Percentiles rank a stretch among this genome's conserved stretches.
Conservation (phyloP, 2,113 vertebrate species). For the Morone chrysops region DNA sequence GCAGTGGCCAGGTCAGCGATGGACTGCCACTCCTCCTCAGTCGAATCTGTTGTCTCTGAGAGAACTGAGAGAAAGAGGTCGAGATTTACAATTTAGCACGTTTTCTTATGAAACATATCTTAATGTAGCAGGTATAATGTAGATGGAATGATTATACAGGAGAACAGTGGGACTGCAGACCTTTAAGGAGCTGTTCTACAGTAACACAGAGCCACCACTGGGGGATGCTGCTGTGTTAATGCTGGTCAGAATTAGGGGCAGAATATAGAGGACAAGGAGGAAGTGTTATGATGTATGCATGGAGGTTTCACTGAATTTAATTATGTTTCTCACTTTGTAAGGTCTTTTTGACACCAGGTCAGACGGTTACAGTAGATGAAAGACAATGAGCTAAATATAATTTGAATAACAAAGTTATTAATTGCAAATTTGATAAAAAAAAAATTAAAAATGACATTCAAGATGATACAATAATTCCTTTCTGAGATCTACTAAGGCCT, state of each 20-base stretch:
- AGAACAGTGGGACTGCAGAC: constrained; percentile 22
- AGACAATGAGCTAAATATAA: not conserved
- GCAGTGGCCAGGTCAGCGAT: constrained; percentile 90
- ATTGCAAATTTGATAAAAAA: not conserved
- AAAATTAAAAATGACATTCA: not conserved
- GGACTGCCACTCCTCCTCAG: constrained; percentile 93
- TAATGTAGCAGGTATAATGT: not conserved
- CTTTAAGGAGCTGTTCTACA: constrained; percentile 11
- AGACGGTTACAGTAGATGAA: not conserved
- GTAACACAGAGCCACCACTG: constrained; percentile 63
- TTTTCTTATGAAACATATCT: not conserved
- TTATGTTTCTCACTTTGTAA: not conserved
- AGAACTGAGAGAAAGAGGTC: constrained; percentile 81
- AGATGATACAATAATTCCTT: not conserved
- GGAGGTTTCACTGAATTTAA: constrained; percentile 2
- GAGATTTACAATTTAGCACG: not conserved
- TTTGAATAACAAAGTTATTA: not conserved
- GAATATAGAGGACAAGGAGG: not conserved
- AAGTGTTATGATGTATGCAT: not conserved
- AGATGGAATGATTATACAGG: not conserved
- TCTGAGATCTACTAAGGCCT: not conserved
- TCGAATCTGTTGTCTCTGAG: constrained; percentile 86
- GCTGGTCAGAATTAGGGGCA: not conserved
- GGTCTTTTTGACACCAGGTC: not conserved
- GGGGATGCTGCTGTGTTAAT: constrained; percentile 62